These are phyloP conservation scores for Pangasianodon hypophthalmus DNA, from an alignment of 2,113 vertebrate species.

Conservation along the genomic window DNA sequence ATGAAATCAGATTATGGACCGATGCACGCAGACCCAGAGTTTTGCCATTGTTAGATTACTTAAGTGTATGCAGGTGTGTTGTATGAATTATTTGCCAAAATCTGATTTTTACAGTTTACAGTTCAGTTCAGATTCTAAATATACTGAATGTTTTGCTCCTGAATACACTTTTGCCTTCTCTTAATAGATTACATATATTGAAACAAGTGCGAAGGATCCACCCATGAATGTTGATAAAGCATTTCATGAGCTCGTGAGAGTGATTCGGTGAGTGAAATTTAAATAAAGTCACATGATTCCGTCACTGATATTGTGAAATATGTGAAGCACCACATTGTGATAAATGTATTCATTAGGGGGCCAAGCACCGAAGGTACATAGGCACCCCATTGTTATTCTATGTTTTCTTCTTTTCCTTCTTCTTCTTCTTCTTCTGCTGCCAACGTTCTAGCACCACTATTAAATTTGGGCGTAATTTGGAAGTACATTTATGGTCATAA, in stretches of 20 bases:
- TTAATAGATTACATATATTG: constrained; percentile 93
- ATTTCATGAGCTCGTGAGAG: constrained; percentile 95
- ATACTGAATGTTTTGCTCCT: neutral
- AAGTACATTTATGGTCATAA: too few relatives aligned
- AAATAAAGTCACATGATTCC: neutral
- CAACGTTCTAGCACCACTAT: too few relatives aligned
- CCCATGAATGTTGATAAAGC: constrained; percentile 97
- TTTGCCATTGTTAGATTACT: neutral
- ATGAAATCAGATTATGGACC: neutral
- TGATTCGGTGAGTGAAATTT: constrained; percentile 83
- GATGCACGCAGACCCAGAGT: neutral
- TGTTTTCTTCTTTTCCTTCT: too few relatives aligned
- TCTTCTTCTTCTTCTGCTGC: too few relatives aligned
- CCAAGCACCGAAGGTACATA: too few relatives aligned
- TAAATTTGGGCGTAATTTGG: too few relatives aligned
- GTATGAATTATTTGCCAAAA: neutral
- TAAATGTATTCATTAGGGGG: too few relatives aligned
- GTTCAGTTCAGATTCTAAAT: neutral
- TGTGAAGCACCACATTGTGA: neutral
- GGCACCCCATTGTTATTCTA: too few relatives aligned
- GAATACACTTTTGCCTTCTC: neutral
- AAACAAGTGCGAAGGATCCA: constrained; percentile 98
- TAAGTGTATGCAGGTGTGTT: neutral
- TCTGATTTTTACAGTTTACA: neutral
- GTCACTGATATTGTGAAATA: neutral